Evolutionary conservation across 2,113 vertebrate species (phyloP).

Genomic region (Salvelinus fontinalis): DNA sequence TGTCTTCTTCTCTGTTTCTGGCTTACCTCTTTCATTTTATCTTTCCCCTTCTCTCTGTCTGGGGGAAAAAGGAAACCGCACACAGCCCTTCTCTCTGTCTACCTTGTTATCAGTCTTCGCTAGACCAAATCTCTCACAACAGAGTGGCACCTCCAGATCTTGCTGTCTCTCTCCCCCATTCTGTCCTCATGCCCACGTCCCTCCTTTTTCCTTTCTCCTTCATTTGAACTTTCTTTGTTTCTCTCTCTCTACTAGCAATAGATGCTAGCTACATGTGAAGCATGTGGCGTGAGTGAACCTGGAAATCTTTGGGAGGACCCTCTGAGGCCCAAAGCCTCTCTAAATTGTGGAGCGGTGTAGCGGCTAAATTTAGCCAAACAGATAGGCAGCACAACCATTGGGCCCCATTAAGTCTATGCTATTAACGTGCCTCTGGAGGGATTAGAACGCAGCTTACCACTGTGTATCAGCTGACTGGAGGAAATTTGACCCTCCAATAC

Average conservation of each 20-base stretch:
- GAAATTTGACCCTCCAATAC: conserved; percentile 38
- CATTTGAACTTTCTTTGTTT: background rate
- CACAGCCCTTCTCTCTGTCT: no score
- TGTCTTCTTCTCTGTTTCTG: no score
- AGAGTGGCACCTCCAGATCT: no score
- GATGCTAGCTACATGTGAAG: background rate
- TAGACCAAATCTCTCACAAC: no score
- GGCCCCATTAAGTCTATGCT: conserved; percentile 20
- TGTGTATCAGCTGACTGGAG: background rate
- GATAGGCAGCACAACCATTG: conserved; percentile 2
- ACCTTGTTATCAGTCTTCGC: no score
- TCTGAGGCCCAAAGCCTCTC: conserved; percentile 1
- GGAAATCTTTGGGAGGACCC: conserved; percentile 6
- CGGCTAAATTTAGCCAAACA: conserved; percentile 25
- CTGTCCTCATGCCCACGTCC: background rate
- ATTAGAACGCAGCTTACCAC: conserved; percentile 42
- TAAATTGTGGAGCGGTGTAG: background rate
- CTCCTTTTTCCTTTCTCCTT: background rate
- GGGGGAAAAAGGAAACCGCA: no score
- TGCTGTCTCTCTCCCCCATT: background rate
- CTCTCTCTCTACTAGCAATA: conserved; percentile 1
- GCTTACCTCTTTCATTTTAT: no score
- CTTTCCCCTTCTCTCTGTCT: no score
- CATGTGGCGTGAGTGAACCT: background rate
- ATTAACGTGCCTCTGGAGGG: conserved; percentile 34